A percentile compares a stretch with the other conserved stretches of the same genome.
Evolutionary conservation across 92 coral and sea anemone species (phyloP).

Genomic region (Epizoanthus scotinus): DNA sequence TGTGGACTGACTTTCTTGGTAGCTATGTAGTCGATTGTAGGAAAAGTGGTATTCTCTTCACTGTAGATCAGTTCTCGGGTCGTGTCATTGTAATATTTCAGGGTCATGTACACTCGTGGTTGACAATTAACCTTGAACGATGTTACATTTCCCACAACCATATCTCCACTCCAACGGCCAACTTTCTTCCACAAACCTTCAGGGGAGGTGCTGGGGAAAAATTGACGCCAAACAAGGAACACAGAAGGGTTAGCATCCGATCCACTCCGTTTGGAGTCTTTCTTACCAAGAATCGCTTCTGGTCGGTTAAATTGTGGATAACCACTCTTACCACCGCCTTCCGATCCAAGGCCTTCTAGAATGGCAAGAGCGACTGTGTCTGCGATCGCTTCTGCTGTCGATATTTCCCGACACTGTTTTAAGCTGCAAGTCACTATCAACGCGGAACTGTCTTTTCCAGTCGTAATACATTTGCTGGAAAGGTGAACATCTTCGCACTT

Average conservation of each 20-base stretch:
- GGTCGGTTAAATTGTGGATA: constrained; percentile 21
- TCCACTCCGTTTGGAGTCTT: neutral
- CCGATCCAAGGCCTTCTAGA: neutral
- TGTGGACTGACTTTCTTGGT: constrained; percentile 31
- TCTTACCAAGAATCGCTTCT: neutral
- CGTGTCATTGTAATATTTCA: neutral
- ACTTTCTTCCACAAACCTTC: constrained; percentile 27
- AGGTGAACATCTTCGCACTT: constrained; percentile 10
- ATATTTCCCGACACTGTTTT: neutral
- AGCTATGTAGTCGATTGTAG: constrained; percentile 16
- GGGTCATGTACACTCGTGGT: neutral
- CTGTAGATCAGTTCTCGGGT: constrained; percentile 20
- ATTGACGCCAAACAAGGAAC: constrained; percentile 42
- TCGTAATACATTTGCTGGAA: constrained; percentile 11
- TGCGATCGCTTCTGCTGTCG: neutral
- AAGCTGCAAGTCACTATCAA: constrained; percentile 5
- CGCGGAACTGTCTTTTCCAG: constrained; percentile 29
- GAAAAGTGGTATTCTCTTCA: constrained; percentile 7
- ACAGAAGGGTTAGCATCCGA: constrained; percentile 15
- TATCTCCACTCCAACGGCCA: constrained; percentile 14
- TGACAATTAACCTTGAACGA: constrained; percentile 30
- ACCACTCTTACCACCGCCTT: neutral
- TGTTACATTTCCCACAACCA: neutral
- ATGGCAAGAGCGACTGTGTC: neutral
- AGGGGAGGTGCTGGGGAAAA: constrained; percentile 1